Conservation (phyloP, 2,113 vertebrate genomes). For the Brachyistius frenatus region DNA sequence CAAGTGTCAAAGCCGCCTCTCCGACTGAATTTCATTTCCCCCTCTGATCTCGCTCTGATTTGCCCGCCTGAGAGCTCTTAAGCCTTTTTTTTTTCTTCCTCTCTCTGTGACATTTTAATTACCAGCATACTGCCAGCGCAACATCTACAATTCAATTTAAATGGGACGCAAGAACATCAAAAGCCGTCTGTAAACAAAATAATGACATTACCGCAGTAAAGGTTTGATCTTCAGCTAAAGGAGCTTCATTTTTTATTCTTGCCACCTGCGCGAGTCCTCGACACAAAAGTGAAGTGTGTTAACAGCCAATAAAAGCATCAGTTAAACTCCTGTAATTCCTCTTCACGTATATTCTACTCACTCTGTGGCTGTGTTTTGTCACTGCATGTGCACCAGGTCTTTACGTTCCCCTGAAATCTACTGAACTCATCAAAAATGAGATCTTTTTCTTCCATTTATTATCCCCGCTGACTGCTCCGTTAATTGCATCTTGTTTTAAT, state of each 20-base stretch:
- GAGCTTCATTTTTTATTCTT: not conserved
- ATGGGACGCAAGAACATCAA: conserved; percentile 1
- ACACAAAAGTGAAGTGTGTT: conserved; percentile 3
- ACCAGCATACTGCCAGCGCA: not conserved
- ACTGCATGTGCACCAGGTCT: not conserved
- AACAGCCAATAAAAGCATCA: conserved; percentile 7
- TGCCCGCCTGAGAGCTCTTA: not conserved
- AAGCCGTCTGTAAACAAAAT: not conserved
- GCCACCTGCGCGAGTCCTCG: not conserved
- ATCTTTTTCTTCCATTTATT: not conserved
- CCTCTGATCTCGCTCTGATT: conserved; percentile 15
- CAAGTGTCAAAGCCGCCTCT: conserved; percentile 50
- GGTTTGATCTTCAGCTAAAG: not conserved
- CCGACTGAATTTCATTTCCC: conserved; percentile 31
- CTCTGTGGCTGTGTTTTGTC: conserved; percentile 11
- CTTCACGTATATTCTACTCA: conserved; percentile 10
- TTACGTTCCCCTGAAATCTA: conserved; percentile 24
- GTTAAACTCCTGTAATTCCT: conserved; percentile 40
- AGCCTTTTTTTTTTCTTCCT: not conserved
- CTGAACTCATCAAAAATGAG: conserved; percentile 37
- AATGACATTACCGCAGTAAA: not conserved
- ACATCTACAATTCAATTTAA: conserved; percentile 9
- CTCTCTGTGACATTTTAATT: conserved; percentile 43
- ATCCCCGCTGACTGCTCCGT: conserved; percentile 33
- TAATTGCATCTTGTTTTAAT: conserved; percentile 12